Evolutionary conservation across 2,888 invertebrate species (phyloP).

Genomic region (Lucinisca nassula): DNA sequence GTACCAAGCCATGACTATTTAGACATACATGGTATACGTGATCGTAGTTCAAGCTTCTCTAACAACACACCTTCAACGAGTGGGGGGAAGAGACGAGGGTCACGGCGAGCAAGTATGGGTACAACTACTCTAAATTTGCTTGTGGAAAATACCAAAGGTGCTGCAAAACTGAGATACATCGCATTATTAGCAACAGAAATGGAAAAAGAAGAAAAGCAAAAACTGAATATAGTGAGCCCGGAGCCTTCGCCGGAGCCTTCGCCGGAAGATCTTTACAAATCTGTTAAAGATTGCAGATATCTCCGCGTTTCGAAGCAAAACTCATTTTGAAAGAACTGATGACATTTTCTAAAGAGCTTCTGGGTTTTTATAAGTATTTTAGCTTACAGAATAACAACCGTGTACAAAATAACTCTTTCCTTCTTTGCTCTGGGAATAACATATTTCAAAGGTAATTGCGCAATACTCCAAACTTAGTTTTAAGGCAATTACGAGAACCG

Average conservation of each 20-base stretch:
- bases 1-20: not conserved
- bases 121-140: slow-evolving; percentile 43
- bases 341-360: not conserved
- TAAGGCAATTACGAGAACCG: no score
- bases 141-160: slow-evolving; percentile 56
- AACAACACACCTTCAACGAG: not conserved
- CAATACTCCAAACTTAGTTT: no score
- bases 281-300: not conserved
- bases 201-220: slow-evolving; percentile 46
- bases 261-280: not conserved
- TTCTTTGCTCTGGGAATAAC: no score
- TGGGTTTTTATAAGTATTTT: no score
- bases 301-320: not conserved
- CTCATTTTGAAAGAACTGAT: not conserved
- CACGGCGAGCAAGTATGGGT: slow-evolving; percentile 32
- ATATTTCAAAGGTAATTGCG: no score
- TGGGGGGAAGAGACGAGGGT: not conserved
- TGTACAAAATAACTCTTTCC: no score
- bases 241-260: not conserved
- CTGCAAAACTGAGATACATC: slow-evolving; percentile 65
- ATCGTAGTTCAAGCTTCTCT: not conserved
- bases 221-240: not conserved
- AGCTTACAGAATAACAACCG: no score
- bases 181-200: slow-evolving; percentile 53
- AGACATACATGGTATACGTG: not conserved